Base-by-base conservation (phyloP, 2,888 invertebrate species). In the Drosophila neutralis region DNA sequence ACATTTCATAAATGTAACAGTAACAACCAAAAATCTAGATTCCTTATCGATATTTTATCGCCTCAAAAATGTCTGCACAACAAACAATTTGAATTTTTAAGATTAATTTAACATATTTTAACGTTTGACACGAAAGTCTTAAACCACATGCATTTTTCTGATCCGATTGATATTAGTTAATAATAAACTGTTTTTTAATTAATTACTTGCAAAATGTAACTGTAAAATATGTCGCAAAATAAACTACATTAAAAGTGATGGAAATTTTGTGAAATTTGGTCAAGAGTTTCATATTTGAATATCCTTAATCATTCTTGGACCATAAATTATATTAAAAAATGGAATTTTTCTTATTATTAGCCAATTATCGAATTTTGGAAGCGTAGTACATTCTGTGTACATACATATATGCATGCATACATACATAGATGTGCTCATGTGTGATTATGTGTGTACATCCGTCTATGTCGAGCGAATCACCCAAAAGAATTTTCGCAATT, bases 401-500 rank as follows among this genome's bases (percentile, higher is more conserved):
- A 57, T 33, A 61, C 18, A 45, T 40, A 69, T 15, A 45, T 21
- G 18, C 31, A 40, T 33, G 31, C 2, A 53, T 33, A 73, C 40
- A 58, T 38, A 72, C 31, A 54, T 27, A 54, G 42, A 51, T 54
- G 42, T 40, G 27, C 53, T 15, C 24, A 21, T 52, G 27, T 59
- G 6, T 49, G 42, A 49, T 49, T 64, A 40, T 38, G 27, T 42
- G 33, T 31, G 35, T 59, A 48, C 51, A 51, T 60, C 36, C 45
- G 40, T 60, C 72, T 72, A 79, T 73, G 68, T 79, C 82, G 82
- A 82, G 76, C 80, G 78, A 87, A 90, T 89, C 82, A 91, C 86
- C 91, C 87, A 91, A 84, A 83, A 85, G 83, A 87, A 80, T 87
- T 87, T 85, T 85, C 90, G 80, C 81, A 81, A 90, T 87, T 83